phyloP scores from a whole-genome alignment of 2,113 vertebrate species.

The Hiodon alosoides region DNA sequence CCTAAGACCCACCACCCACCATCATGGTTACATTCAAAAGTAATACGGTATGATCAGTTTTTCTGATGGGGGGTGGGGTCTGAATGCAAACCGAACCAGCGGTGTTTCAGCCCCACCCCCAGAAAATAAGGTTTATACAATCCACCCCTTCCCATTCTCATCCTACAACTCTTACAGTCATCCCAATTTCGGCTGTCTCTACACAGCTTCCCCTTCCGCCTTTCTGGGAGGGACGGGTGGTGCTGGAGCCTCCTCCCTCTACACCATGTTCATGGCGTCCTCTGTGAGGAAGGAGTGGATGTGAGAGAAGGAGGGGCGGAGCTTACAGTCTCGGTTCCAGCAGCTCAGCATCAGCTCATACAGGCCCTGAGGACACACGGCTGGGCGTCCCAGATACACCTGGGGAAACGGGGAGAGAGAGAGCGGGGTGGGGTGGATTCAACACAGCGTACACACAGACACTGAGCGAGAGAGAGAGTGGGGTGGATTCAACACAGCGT shows the following conservation, averaged over 20 bases:
- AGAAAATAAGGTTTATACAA: slow-evolving; percentile 48
- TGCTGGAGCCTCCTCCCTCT: background rate
- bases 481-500: background rate
- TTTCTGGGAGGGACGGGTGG: background rate
- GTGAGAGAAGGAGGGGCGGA: slow-evolving; percentile 75
- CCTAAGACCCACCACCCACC: slow-evolving; percentile 46
- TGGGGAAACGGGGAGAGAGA: slow-evolving; percentile 32
- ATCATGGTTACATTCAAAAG: slow-evolving; percentile 19
- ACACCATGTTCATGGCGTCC: slow-evolving; percentile 82
- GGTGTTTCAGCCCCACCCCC: slow-evolving; percentile 47
- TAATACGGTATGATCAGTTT: slow-evolving; percentile 11
- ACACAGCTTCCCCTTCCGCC: slow-evolving; percentile 1
- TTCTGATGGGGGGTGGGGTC: slow-evolving; percentile 28
- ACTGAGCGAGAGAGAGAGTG: background rate
- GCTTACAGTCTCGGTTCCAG: slow-evolving; percentile 86
- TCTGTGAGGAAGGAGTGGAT: slow-evolving; percentile 79
- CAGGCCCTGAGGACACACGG: slow-evolving; percentile 77
- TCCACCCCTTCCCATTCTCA: slow-evolving; percentile 36
- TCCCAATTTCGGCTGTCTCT: slow-evolving; percentile 1
- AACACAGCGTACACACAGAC: background rate
- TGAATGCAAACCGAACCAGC: slow-evolving; percentile 60
- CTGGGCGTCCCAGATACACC: slow-evolving; percentile 76
- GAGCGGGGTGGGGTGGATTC: background rate
- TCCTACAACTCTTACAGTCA: slow-evolving; percentile 15
- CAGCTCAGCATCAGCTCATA: slow-evolving; percentile 86